These are phyloP conservation scores for Cavia porcellus DNA, from an alignment of 2,113 vertebrate species.

Conservation along the genomic window DNA sequence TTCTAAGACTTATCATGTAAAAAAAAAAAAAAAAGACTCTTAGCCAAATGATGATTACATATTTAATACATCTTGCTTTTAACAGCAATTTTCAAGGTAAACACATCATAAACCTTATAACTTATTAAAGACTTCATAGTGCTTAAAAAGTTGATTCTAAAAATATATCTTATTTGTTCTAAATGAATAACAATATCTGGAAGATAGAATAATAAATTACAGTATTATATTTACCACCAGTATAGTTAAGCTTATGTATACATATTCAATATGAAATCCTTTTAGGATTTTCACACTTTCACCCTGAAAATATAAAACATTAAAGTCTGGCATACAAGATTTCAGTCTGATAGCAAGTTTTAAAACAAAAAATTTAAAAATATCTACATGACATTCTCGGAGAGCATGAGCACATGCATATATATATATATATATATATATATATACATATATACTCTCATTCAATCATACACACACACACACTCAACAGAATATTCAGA, in stretches of 20 bases:
- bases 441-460: background rate
- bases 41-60: constrained; percentile 81
- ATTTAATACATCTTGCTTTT: constrained; percentile 89
- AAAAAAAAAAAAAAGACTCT: constrained; percentile 83
- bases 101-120: constrained; percentile 85
- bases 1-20: constrained; percentile 62
- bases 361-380: constrained; percentile 71
- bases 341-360: constrained; percentile 56
- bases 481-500: background rate
- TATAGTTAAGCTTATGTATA: constrained; percentile 79
- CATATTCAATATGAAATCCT: constrained; percentile 74
- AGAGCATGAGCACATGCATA: constrained; percentile 10
- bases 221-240: constrained; percentile 80
- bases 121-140: constrained; percentile 85
- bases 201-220: constrained; percentile 84
- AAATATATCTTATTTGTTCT: constrained; percentile 87
- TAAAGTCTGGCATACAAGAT: constrained; percentile 65
- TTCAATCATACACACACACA: background rate
- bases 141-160: constrained; percentile 88
- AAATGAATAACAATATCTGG: constrained; percentile 82
- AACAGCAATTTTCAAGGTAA: constrained; percentile 87
- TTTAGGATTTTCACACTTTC: constrained; percentile 69
- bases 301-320: constrained; percentile 77
- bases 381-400: constrained; percentile 70
- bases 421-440: too few relatives aligned